A percentile compares a stretch with the other conserved stretches of the same genome.
Evolutionary conservation across 92 coral and sea anemone species (phyloP).

Genomic region (Epizoanthus ramosus): DNA sequence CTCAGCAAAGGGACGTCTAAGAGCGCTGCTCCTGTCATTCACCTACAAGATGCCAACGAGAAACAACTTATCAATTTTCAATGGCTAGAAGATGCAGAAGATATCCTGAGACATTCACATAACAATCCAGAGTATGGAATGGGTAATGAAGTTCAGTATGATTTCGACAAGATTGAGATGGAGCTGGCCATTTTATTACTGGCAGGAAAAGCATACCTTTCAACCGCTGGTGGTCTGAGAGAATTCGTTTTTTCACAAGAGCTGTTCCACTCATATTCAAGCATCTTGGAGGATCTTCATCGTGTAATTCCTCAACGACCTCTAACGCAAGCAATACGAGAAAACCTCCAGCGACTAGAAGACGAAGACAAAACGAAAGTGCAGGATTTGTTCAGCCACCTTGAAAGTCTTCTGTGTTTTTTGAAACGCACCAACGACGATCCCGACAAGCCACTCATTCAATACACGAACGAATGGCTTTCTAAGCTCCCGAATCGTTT

Average conservation of each 20-base stretch:
- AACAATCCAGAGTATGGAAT: slow-evolving; percentile 47
- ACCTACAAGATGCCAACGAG: slow-evolving; percentile 41
- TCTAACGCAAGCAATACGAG: background rate
- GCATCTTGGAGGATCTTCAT: slow-evolving; percentile 11
- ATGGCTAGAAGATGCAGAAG: slow-evolving; percentile 43
- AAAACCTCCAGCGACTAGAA: slow-evolving; percentile 10
- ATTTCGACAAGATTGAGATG: slow-evolving; percentile 24
- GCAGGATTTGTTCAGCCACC: slow-evolving; percentile 22
- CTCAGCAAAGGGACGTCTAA: slow-evolving; percentile 22
- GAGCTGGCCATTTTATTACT: slow-evolving; percentile 11
- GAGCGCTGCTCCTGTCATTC: slow-evolving; percentile 16
- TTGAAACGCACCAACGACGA: slow-evolving; percentile 17
- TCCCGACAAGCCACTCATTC: slow-evolving; percentile 17
- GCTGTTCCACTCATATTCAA: slow-evolving; percentile 14
- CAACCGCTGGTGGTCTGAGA: slow-evolving; percentile 1
- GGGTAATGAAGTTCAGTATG: slow-evolving; percentile 25
- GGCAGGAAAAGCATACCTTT: background rate
- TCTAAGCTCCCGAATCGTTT: slow-evolving; percentile 41
- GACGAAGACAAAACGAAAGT: slow-evolving; percentile 12
- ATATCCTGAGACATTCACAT: slow-evolving; percentile 36
- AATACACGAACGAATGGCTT: slow-evolving; percentile 21
- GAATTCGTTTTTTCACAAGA: slow-evolving; percentile 5
- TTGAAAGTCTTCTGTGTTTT: slow-evolving; percentile 27
- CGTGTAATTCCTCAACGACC: slow-evolving; percentile 19
- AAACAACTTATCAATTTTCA: slow-evolving; percentile 36